These are phyloP conservation scores for Nannobrachium achirus DNA, from an alignment of 2,113 vertebrate genomes.

Conservation along the genomic window DNA sequence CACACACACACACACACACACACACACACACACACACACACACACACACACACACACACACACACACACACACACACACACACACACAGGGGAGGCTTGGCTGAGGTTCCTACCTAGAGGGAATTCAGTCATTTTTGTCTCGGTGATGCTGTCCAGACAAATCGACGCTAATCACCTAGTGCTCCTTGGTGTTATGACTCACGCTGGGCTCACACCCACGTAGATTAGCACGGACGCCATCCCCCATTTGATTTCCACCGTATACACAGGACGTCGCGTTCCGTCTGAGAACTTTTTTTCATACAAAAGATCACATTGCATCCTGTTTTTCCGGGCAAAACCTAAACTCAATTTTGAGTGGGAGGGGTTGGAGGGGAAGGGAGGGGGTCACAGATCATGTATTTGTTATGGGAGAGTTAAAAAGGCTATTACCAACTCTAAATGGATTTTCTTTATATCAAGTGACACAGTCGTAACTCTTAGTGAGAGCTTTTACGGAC, in stretches of 20 bases:
- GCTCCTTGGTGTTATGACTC: slow-evolving; percentile 24
- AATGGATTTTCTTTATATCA: slow-evolving; percentile 13
- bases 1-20: too few relatives aligned
- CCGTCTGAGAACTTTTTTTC: background rate
- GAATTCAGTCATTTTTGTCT: background rate
- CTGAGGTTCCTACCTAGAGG: background rate
- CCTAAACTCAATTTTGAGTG: too few relatives aligned
- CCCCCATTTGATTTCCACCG: background rate
- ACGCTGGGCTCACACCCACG: slow-evolving; percentile 17
- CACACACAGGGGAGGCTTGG: background rate
- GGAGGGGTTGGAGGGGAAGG: too few relatives aligned
- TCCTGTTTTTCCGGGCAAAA: too few relatives aligned
- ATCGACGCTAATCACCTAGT: slow-evolving; percentile 19
- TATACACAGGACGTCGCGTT: background rate
- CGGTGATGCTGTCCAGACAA: slow-evolving; percentile 18
- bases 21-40: too few relatives aligned
- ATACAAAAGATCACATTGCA: too few relatives aligned
- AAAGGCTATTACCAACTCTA: background rate
- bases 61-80: too few relatives aligned
- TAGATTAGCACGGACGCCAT: background rate
- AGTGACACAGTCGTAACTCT: background rate
- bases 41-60: too few relatives aligned
- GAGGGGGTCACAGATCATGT: too few relatives aligned
- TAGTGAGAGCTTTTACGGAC: background rate
- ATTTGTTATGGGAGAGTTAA: background rate